These are phyloP conservation scores for Sesamia inferens DNA, from an alignment of 2,888 invertebrate genomes.

Conservation along the genomic window DNA sequence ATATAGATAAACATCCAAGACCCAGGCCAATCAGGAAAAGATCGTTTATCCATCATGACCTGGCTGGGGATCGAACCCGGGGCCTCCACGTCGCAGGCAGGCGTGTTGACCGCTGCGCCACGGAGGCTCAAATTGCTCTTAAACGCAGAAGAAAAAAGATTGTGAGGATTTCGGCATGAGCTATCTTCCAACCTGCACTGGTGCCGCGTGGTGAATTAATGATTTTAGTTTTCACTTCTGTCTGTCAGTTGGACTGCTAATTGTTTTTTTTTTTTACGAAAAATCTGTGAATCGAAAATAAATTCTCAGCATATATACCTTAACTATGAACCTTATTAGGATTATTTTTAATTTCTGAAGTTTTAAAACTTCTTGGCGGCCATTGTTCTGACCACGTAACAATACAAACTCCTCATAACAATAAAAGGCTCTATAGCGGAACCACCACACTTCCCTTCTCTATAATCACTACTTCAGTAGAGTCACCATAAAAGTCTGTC, in stretches of 20 bases:
- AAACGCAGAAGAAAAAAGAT: neutral
- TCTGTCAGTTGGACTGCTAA: too few species aligned
- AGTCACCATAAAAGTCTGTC: neutral
- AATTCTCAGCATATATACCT: neutral
- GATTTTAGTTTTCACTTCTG: too few species aligned
- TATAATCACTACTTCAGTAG: slow-evolving; percentile 34
- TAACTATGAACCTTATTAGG: too few species aligned
- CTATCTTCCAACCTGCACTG: too few species aligned
- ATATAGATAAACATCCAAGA: too few species aligned
- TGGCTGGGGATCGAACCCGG: too few species aligned
- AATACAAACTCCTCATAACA: slow-evolving; percentile 29
- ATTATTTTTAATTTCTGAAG: neutral
- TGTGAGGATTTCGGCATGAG: neutral
- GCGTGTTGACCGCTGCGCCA: too few species aligned
- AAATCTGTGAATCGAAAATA: neutral
- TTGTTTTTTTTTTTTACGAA: neutral
- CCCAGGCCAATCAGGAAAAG: too few species aligned
- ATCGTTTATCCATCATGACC: too few species aligned
- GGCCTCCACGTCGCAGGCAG: too few species aligned
- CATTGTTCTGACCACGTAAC: slow-evolving; percentile 27
- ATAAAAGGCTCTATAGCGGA: slow-evolving; percentile 27
- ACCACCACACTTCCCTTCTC: slow-evolving; percentile 27
- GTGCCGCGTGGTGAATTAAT: too few species aligned
- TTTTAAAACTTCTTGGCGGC: neutral
- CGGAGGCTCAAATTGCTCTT: neutral